Conservation (phyloP, 2,888 invertebrate genomes). For the Bombylius discolor region DNA sequence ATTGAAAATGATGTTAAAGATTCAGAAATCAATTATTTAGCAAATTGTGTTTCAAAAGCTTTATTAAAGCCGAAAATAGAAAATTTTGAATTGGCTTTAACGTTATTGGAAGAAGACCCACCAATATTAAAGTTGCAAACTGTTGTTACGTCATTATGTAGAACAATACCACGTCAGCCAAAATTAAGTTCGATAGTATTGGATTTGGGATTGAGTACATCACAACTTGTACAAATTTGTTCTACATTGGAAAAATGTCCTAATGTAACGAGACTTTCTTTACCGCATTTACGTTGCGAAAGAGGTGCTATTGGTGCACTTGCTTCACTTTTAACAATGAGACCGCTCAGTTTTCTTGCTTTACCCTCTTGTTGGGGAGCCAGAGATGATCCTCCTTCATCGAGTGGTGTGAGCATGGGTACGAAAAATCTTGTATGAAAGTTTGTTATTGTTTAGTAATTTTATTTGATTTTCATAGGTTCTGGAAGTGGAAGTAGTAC, state of each 20-base stretch:
- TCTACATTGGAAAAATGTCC: conserved; percentile 38
- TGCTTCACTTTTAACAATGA: conserved; percentile 37
- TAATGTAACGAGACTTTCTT: conserved; percentile 39
- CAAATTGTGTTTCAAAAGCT: conserved; percentile 37
- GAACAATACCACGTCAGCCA: conserved; percentile 22
- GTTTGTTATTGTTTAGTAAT: too few species aligned
- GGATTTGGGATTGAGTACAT: conserved; percentile 41
- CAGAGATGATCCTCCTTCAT: conserved; percentile 40
- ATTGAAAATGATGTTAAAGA: conserved; percentile 42
- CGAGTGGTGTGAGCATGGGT: conserved; percentile 41
- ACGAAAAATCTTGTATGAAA: conserved; percentile 1
- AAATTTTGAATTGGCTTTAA: conserved; percentile 41
- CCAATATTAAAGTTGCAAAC: conserved; percentile 39
- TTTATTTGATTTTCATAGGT: conserved; percentile 16
- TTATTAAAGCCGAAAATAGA: conserved; percentile 39
- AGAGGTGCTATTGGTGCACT: conserved; percentile 41
- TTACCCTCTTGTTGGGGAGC: conserved; percentile 41
- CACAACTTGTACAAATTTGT: conserved; percentile 42
- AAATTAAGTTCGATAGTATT: conserved; percentile 40
- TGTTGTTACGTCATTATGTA: conserved; percentile 41
- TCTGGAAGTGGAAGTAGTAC: conserved; percentile 39
- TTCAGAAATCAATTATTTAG: conserved; percentile 38
- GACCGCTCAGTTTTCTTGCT: conserved; percentile 40
- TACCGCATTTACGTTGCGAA: conserved; percentile 43
- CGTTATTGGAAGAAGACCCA: conserved; percentile 41